Evolutionary conservation across 2,888 invertebrate species (phyloP).

Genomic region (Tuberolachnus salignus): DNA sequence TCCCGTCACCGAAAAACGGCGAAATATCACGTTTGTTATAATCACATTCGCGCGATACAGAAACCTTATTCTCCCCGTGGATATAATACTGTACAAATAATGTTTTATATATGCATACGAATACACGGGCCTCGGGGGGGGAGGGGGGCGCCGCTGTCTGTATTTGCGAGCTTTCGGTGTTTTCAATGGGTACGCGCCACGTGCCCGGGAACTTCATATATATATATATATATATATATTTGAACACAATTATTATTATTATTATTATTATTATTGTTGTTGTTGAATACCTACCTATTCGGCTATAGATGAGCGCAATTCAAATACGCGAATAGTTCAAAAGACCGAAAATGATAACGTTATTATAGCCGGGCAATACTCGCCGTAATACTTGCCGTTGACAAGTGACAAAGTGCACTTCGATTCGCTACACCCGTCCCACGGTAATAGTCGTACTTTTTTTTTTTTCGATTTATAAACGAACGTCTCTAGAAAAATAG

Average conservation of each 20-base stretch:
- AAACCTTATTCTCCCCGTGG: conserved; percentile 8
- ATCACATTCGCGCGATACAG: conserved; percentile 5
- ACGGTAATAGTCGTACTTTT: too few relatives aligned
- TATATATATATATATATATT: not conserved
- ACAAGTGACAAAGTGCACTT: conserved; percentile 8
- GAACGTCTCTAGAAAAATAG: too few relatives aligned
- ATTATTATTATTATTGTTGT: too few relatives aligned
- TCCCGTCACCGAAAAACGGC: not conserved
- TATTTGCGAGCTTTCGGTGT: conserved; percentile 16
- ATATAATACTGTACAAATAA: conserved; percentile 38
- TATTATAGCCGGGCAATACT: too few relatives aligned
- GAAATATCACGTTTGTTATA: conserved; percentile 34
- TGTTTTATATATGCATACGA: not conserved
- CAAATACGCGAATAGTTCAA: conserved; percentile 38
- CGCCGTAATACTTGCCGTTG: not conserved
- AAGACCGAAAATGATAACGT: conserved; percentile 14
- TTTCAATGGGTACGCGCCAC: conserved; percentile 38
- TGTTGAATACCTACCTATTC: not conserved
- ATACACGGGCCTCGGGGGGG: not conserved
- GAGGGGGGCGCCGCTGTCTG: not conserved
- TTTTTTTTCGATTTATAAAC: too few relatives aligned
- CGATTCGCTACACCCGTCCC: too few relatives aligned
- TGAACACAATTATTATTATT: conserved; percentile 47
- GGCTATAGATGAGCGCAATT: conserved; percentile 1
- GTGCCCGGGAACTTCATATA: conserved; percentile 26